Percentiles rank a stretch among this genome's conserved stretches.
These are phyloP conservation scores for Brachionus sp. DNA, from an alignment of 1,140 invertebrate species.

Conservation along the genomic window DNA sequence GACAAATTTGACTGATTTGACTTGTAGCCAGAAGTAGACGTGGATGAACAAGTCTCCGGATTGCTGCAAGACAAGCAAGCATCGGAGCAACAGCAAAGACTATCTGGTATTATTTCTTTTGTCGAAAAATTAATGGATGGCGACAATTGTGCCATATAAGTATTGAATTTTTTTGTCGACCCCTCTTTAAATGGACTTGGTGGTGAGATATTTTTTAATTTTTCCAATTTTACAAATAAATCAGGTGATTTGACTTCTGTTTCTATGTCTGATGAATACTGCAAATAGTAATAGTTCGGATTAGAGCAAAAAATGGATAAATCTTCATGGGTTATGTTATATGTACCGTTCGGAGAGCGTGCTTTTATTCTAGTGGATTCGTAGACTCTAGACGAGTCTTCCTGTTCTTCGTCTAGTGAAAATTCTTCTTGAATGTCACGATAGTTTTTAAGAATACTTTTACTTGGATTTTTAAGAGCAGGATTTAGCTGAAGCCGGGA, in stretches of 20 bases:
- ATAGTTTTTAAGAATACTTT: background rate
- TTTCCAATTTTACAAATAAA: background rate
- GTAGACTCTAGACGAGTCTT: background rate
- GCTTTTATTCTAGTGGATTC: conserved; percentile 9
- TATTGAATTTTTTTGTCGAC: background rate
- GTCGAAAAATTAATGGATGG: background rate
- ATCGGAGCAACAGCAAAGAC: background rate
- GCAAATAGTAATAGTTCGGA: conserved; percentile 9
- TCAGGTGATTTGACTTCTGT: background rate
- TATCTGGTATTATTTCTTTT: background rate
- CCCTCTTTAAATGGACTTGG: conserved; percentile 20
- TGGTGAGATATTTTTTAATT: background rate
- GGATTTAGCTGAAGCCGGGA: background rate
- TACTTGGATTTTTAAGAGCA: background rate
- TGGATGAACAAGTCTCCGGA: conserved; percentile 8
- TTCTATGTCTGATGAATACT: background rate
- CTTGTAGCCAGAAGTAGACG: conserved; percentile 25
- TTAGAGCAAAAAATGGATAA: background rate
- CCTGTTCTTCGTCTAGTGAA: background rate
- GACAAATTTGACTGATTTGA: background rate
- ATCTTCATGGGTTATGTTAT: background rate
- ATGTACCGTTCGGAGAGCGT: background rate
- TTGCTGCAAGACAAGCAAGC: background rate
- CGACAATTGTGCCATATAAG: background rate
- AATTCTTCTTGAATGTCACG: background rate